Base-by-base conservation (phyloP, 2,113 vertebrate genomes). In the Scatophagus argus region DNA sequence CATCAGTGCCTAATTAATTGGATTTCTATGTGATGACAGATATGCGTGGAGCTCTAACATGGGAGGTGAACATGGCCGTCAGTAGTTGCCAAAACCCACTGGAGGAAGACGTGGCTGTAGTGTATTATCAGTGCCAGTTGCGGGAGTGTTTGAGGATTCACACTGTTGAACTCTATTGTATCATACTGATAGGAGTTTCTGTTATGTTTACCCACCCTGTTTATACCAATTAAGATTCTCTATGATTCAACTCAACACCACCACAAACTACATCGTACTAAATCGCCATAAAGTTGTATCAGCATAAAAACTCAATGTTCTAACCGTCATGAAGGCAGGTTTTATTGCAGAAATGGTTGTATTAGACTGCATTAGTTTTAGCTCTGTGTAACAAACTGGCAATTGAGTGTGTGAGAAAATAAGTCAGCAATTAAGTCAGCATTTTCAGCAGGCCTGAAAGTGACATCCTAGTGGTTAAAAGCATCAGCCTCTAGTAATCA, bases 1-100 rank as follows among this genome's bases (percentile, higher is more conserved):
- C 51, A 65, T 81, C 47, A 61, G 52, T 0, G 43, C 54, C 12
- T 64, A 60, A 80, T 80, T 72, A 67, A 86, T 77, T 36, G 10
- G 55, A 63, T 79, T 29, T 54, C 32, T 55, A 0, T 60, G 64
- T 36, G 56, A 58, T 58, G 63, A 74, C 61, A 56, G 61, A 46
- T 58, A 36, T 59, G 29, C 70, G 55, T 23, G 51, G 34, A 27
- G 23, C 36, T 23, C 38, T 54, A 64, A 71, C 36, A 19, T 5
- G 10, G 29, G 34, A 39, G 60, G 29, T 25, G 25, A 62, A 3
- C 5, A 13, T 31, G 47, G 29, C 62, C 21, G 39, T 61, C 19
- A 44, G 44, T 14, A 4, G 17, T 21, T 14, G 16, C 6, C 21
- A 2, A 1, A 25, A 32, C 19, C 19, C 21, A 6, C 23, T 47